Conservation (phyloP, 2,888 invertebrate species). For the Eupithecia dodoneata region DNA sequence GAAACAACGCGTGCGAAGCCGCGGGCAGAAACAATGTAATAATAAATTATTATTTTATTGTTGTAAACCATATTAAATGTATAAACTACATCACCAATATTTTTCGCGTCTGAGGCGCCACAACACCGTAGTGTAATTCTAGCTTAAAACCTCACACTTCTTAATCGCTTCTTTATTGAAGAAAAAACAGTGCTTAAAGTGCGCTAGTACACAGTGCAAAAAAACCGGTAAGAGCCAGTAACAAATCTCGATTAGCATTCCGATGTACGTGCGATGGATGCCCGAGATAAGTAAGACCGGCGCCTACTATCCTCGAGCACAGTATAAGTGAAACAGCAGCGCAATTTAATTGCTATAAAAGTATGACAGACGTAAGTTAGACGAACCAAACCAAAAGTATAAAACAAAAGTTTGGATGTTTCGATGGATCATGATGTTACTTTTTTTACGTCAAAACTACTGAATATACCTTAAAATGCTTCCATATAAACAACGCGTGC, state of each 20-base stretch:
- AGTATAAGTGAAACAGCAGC: conserved; percentile 6
- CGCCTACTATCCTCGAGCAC: conserved; percentile 51
- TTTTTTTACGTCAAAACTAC: too few species aligned
- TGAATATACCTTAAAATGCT: too few species aligned
- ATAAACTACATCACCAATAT: too few species aligned
- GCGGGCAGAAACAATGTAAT: too few species aligned
- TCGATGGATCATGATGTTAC: too few species aligned
- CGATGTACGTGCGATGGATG: conserved; percentile 57
- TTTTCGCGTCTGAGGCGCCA: too few species aligned
- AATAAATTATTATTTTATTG: too few species aligned
- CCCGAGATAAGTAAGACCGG: conserved; percentile 62
- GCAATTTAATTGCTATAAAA: background rate
- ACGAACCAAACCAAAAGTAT: background rate
- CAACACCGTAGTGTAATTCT: background rate
- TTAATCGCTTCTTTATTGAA: background rate
- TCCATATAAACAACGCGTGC: too few species aligned
- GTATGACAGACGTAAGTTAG: background rate
- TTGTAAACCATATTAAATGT: too few species aligned
- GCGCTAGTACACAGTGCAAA: background rate
- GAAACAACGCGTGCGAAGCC: too few species aligned
- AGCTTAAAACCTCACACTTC: background rate
- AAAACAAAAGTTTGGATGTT: too few species aligned
- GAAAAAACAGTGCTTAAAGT: background rate
- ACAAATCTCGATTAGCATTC: conserved; percentile 66
- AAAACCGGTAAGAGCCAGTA: conserved; percentile 31